Conservation (phyloP, 2,113 vertebrate genomes). For the Mola mola region DNA sequence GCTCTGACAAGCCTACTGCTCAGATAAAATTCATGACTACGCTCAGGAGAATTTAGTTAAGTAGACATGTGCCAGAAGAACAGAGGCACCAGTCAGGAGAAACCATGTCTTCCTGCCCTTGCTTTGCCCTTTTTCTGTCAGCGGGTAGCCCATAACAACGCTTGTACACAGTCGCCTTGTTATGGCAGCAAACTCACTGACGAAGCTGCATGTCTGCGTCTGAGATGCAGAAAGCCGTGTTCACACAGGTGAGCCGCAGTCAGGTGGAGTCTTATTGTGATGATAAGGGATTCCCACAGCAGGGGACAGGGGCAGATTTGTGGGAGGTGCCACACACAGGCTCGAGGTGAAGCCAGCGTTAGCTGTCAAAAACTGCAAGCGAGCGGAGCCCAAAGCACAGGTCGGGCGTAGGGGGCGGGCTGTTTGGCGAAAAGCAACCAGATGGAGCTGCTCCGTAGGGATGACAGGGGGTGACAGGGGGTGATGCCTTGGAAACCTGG, state of each 20-base stretch:
- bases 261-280: conserved; percentile 36
- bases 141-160: conserved; percentile 15
- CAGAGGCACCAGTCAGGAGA: conserved; percentile 18
- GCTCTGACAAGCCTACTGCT: conserved; percentile 55
- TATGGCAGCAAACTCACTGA: conserved; percentile 37
- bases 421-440: conserved; percentile 51
- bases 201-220: conserved; percentile 1
- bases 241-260: conserved; percentile 47
- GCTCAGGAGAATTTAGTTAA: conserved; percentile 52
- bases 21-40: conserved; percentile 65
- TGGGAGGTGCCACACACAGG: conserved; percentile 41
- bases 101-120: conserved; percentile 42
- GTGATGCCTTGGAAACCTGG: conserved; percentile 49
- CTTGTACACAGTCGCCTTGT: conserved; percentile 54
- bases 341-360: conserved; percentile 58
- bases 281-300: conserved; percentile 67
- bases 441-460: conserved; percentile 66
- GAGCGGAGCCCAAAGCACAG: conserved; percentile 46
- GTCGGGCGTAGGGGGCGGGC: conserved; percentile 34
- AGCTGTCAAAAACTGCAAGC: conserved; percentile 45
- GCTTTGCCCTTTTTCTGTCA: conserved; percentile 37
- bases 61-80: conserved; percentile 40
- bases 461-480: conserved; percentile 32
- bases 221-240: conserved; percentile 19
- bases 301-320: conserved; percentile 67